A percentile compares a stretch with the other conserved stretches of the same genome.
These are phyloP conservation scores for Scalopus aquaticus DNA, from an alignment of 2,113 vertebrate species.

Conservation along the genomic window DNA sequence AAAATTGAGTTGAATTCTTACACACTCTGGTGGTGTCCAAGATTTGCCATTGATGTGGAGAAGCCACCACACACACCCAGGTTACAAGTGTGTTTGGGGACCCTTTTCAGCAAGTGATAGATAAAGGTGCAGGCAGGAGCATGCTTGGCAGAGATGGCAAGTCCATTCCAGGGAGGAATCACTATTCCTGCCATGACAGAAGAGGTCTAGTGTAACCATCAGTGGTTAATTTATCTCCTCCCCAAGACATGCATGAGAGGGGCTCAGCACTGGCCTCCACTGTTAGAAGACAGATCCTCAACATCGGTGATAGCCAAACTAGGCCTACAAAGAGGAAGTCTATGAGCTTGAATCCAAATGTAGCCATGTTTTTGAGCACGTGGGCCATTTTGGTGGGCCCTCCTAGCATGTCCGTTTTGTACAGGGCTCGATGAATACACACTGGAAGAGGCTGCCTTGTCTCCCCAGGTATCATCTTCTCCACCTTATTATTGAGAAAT, in stretches of 20 bases:
- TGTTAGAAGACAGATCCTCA: too few relatives aligned
- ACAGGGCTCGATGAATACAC: not conserved
- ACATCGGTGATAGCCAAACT: not conserved
- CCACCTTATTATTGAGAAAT: not conserved
- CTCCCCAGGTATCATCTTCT: not conserved
- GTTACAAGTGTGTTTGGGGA: too few relatives aligned
- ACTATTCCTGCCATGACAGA: not conserved
- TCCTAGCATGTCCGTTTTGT: not conserved
- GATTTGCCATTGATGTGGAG: too few relatives aligned
- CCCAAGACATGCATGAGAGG: not conserved
- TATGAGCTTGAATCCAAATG: accelerated
- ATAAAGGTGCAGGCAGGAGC: not conserved
- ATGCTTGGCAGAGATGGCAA: not conserved
- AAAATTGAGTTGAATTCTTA: too few relatives aligned
- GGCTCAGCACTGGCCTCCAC: too few relatives aligned
- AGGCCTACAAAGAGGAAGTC: not conserved
- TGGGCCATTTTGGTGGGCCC: not conserved
- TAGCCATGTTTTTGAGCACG: not conserved
- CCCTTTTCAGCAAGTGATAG: not conserved
- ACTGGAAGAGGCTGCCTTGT: not conserved
- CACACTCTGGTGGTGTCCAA: too few relatives aligned
- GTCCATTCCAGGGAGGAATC: not conserved
- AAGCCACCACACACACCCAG: too few relatives aligned
- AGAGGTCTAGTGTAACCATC: too few relatives aligned
- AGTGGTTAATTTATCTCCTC: too few relatives aligned